A percentile compares a stretch with the other conserved stretches of the same genome.
Evolutionary conservation across 2,113 vertebrate species (phyloP).

Genomic region (Ptilorrhoa leucosticta): DNA sequence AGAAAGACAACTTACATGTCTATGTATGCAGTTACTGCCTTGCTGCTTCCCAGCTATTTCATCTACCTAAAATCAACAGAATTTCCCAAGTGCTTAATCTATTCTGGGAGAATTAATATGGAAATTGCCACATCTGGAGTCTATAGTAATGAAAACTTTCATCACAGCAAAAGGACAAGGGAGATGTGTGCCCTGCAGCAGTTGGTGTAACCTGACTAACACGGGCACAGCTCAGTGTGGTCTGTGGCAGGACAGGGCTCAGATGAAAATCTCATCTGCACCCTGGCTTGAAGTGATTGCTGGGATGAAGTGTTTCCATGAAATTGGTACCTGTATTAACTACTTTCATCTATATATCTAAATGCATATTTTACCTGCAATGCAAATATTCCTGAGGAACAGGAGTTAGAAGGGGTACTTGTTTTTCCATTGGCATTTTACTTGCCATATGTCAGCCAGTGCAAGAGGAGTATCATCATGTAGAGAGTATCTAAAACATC

Average conservation of each 20-base stretch:
- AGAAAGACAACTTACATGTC: not conserved
- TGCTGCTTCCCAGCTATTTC: not conserved
- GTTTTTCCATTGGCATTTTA: not conserved
- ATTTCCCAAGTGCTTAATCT: not conserved
- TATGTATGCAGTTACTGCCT: not conserved
- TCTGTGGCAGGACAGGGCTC: not conserved
- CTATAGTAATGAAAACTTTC: not conserved
- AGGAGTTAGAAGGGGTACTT: not conserved
- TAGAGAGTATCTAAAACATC: not conserved
- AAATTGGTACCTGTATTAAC: not conserved
- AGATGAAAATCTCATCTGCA: not conserved
- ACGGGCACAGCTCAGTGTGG: rapidly evolving
- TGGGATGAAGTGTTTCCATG: not conserved
- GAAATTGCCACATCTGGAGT: not conserved
- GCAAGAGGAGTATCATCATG: not conserved
- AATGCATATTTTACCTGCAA: not conserved
- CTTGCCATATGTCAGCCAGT: not conserved
- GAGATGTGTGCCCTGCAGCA: not conserved
- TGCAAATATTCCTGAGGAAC: not conserved
- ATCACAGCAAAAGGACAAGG: not conserved
- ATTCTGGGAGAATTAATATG: not conserved
- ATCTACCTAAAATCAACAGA: not conserved
- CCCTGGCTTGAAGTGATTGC: not conserved
- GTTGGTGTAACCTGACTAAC: not conserved
- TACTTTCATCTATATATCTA: not conserved